These are phyloP conservation scores for Misgurnus anguillicaudatus DNA, from an alignment of 2,113 vertebrate species.

Conservation along the genomic window DNA sequence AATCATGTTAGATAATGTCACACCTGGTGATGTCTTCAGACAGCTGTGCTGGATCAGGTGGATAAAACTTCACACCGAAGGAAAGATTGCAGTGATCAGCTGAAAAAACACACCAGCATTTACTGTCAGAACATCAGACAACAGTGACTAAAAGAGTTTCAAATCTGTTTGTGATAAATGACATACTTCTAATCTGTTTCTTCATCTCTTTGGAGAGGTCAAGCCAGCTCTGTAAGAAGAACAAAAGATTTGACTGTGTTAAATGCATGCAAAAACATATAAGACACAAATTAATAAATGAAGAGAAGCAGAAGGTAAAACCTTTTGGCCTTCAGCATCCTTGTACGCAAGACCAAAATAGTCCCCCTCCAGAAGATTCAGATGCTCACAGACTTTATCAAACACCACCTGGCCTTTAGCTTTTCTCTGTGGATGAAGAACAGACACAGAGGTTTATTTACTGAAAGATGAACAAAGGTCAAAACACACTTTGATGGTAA, in stretches of 20 bases:
- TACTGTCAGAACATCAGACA: conserved; percentile 24
- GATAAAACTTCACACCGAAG: conserved; percentile 99
- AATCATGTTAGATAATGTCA: neutral
- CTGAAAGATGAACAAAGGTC: neutral
- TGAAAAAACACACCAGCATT: conserved; percentile 60
- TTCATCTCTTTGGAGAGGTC: conserved; percentile 94
- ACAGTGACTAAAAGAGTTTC: neutral
- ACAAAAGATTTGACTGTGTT: conserved; percentile 30
- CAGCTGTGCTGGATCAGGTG: conserved; percentile 93
- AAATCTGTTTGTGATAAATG: neutral
- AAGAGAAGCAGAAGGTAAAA: conserved; percentile 54
- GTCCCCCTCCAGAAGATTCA: conserved; percentile 96
- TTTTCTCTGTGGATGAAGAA: conserved; percentile 79
- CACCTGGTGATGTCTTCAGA: conserved; percentile 97
- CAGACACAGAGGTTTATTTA: conserved; percentile 8
- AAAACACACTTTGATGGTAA: neutral
- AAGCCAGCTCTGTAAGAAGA: conserved; percentile 90
- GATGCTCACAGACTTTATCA: conserved; percentile 93
- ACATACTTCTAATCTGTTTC: conserved; percentile 92
- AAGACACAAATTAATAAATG: neutral
- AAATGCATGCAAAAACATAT: neutral
- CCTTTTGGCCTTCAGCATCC: conserved; percentile 95
- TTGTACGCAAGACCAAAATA: conserved; percentile 92
- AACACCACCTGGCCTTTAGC: conserved; percentile 89
- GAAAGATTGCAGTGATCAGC: conserved; percentile 95